Evolutionary conservation across 2,888 invertebrate genomes (phyloP).

Genomic region (Punctoribates punctum): DNA sequence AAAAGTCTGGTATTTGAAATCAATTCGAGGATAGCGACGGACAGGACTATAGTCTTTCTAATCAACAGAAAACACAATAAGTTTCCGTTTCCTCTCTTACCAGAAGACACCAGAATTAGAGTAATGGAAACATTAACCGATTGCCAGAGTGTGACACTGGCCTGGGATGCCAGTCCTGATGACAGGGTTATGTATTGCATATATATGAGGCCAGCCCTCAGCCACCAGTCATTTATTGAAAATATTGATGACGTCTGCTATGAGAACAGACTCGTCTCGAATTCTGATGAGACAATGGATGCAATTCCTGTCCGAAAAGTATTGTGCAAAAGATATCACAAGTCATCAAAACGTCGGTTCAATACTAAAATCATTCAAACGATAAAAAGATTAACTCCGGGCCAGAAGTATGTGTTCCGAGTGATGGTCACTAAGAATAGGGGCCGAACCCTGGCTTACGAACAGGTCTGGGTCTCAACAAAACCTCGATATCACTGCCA

Average conservation of each 20-base stretch:
- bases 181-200: conserved; percentile 53
- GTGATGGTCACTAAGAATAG: conserved; percentile 51
- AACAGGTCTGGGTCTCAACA: conserved; percentile 51
- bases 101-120: conserved; percentile 51
- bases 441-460: conserved; percentile 51
- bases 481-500: conserved; percentile 19
- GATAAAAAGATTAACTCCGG: conserved; percentile 51
- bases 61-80: conserved; percentile 46
- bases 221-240: conserved; percentile 24
- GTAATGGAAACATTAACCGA: conserved; percentile 51
- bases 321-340: conserved; percentile 45
- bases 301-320: conserved; percentile 32
- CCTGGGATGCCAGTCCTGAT: conserved; percentile 52
- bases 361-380: conserved; percentile 50
- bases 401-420: conserved; percentile 52
- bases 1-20: conserved; percentile 16
- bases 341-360: conserved; percentile 45
- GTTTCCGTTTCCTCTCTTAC: conserved; percentile 51
- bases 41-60: conserved; percentile 37
- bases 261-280: neutral
- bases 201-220: conserved; percentile 50
- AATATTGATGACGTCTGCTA: neutral
- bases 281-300: neutral
- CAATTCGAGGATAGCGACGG: neutral
- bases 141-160: conserved; percentile 52